phyloP scores from a whole-genome alignment of 2,797 vertebrate species.

The Dryobates pubescens region DNA sequence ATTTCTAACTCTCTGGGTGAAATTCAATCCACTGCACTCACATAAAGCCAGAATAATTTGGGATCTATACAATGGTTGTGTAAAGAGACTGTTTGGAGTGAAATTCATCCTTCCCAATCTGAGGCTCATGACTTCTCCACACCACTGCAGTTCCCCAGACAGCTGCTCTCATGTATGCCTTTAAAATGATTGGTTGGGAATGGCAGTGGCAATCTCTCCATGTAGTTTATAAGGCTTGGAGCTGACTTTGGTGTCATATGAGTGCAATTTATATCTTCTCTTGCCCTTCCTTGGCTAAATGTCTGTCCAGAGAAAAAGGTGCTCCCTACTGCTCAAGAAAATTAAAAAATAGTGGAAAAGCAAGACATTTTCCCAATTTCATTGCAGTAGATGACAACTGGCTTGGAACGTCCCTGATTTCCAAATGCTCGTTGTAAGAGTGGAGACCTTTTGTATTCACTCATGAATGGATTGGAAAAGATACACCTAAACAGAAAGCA shows the following conservation, averaged over 20 bases:
- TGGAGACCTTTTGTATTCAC: background rate
- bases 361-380: background rate
- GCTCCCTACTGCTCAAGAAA: background rate
- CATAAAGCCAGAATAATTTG: background rate
- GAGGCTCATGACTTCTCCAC: background rate
- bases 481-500: background rate
- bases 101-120: constrained; percentile 11
- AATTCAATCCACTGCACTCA: background rate
- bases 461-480: background rate
- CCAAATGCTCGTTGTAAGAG: background rate
- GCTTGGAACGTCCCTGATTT: background rate
- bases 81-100: constrained; percentile 22
- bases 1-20: constrained; percentile 45
- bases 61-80: background rate
- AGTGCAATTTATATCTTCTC: background rate
- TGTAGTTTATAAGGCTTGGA: background rate
- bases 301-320: background rate
- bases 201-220: background rate
- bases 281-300: background rate
- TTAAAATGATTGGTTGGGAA: background rate
- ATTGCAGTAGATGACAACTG: background rate
- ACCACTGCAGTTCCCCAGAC: background rate
- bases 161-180: constrained; percentile 5
- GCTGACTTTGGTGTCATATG: background rate
- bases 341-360: background rate